These are phyloP conservation scores for Anguilla obscura DNA, from an alignment of 2,797 vertebrate genomes.

Conservation along the genomic window DNA sequence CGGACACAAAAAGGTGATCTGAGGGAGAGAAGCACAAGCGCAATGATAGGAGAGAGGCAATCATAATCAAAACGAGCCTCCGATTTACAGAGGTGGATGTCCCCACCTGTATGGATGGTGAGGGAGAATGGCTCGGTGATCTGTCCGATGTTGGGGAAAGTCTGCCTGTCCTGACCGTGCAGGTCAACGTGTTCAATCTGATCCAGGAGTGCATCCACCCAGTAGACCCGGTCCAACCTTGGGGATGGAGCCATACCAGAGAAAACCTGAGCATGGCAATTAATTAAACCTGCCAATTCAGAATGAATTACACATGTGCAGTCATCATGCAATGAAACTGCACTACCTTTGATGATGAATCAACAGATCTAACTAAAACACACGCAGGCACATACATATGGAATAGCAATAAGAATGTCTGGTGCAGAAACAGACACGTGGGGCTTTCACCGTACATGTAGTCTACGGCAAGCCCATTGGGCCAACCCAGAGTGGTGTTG, in stretches of 20 bases:
- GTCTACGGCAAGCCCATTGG: slow-evolving; percentile 69
- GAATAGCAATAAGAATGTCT: neutral
- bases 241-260: neutral
- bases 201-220: slow-evolving; percentile 68
- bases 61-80: neutral
- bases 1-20: slow-evolving; percentile 70
- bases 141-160: slow-evolving; percentile 66
- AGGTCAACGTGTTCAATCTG: slow-evolving; percentile 63
- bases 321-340: neutral
- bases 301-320: neutral
- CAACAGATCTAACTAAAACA: neutral
- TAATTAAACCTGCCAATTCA: neutral
- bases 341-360: neutral
- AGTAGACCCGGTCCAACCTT: slow-evolving; percentile 69
- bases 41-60: neutral
- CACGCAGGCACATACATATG: neutral
- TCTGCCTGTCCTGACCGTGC: slow-evolving; percentile 62
- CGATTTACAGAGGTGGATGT: neutral
- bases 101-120: slow-evolving; percentile 66
- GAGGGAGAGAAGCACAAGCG: neutral
- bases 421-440: slow-evolving; percentile 9
- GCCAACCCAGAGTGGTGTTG: slow-evolving; percentile 71
- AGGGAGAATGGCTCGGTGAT: slow-evolving; percentile 71
- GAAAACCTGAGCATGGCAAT: neutral
- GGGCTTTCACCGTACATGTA: slow-evolving; percentile 58